Percentiles rank a stretch among this genome's conserved stretches.
Evolutionary conservation across 2,888 invertebrate genomes (phyloP).

Genomic region (Drosophila diplacantha): DNA sequence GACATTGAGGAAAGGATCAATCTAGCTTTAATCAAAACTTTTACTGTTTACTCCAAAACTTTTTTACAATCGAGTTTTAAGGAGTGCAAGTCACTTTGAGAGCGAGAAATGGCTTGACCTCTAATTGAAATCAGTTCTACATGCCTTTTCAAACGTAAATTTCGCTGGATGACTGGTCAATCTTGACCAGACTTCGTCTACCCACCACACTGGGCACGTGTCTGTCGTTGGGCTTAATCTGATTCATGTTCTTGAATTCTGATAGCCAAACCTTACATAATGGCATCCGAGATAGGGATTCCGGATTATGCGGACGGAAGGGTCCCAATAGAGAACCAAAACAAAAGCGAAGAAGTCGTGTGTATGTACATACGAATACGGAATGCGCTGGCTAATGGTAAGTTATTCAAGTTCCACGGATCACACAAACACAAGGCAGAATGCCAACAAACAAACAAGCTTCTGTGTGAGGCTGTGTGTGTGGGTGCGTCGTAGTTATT

Average conservation of each 20-base stretch:
- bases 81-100: constrained; percentile 6
- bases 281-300: constrained; percentile 4
- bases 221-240: constrained; percentile 15
- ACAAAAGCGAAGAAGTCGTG: constrained; percentile 8
- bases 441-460: constrained; percentile 33
- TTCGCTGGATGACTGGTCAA: constrained; percentile 17
- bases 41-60: not conserved
- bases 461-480: constrained; percentile 15
- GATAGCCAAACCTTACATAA: constrained; percentile 23
- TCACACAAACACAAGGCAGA: constrained; percentile 4
- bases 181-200: constrained; percentile 20
- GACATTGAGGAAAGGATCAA: not conserved
- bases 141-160: not conserved
- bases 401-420: constrained; percentile 17
- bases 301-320: not conserved
- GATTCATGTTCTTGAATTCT: constrained; percentile 13
- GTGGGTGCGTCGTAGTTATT: constrained; percentile 47
- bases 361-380: constrained; percentile 6
- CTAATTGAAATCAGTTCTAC: not conserved
- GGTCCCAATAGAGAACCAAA: constrained; percentile 8
- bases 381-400: not conserved
- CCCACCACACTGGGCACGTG: constrained; percentile 15
- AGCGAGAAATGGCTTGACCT: constrained; percentile 10
- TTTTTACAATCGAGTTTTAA: not conserved
- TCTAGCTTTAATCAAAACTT: too few species aligned